Percentiles rank a stretch among this genome's conserved stretches.
Conservation (phyloP, 2,888 invertebrate genomes). For the Liopterus haemorrhoidalis region DNA sequence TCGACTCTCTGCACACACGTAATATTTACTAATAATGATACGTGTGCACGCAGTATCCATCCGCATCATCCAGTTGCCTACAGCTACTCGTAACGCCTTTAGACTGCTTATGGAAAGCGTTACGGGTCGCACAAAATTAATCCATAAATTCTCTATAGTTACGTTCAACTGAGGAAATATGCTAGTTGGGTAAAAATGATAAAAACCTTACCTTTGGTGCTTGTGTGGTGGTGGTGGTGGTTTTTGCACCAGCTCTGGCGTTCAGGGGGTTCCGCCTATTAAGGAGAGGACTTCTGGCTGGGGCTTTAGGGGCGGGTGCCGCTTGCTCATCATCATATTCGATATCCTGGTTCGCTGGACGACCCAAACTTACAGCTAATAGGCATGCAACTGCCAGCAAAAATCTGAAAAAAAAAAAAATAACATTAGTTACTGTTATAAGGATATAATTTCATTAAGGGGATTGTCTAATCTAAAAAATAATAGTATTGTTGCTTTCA, state of each 20-base stretch:
- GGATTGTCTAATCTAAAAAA: too few relatives aligned
- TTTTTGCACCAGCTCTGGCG: constrained; percentile 36
- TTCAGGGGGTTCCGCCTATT: constrained; percentile 43
- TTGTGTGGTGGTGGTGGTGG: constrained; percentile 41
- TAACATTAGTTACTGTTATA: too few relatives aligned
- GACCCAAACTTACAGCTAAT: constrained; percentile 33
- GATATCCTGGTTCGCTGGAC: constrained; percentile 31
- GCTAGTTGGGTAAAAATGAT: constrained; percentile 4
- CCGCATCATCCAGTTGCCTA: background rate
- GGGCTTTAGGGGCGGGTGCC: constrained; percentile 40
- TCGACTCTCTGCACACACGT: constrained; percentile 18
- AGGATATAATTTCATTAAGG: too few relatives aligned
- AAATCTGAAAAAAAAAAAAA: constrained; percentile 12
- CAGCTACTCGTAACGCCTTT: background rate
- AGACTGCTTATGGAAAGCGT: too few relatives aligned
- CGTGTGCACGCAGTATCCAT: constrained; percentile 3
- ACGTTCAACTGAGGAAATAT: background rate
- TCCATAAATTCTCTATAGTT: background rate
- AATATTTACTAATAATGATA: constrained; percentile 7
- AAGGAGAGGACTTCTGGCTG: constrained; percentile 38
- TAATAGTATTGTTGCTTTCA: too few relatives aligned
- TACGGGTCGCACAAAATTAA: too few relatives aligned
- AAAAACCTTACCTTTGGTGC: constrained; percentile 34
- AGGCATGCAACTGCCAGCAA: constrained; percentile 14
- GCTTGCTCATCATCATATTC: constrained; percentile 42